Evolutionary conservation across 1,140 invertebrate genomes (phyloP).

Genomic region (Sipha flava): DNA sequence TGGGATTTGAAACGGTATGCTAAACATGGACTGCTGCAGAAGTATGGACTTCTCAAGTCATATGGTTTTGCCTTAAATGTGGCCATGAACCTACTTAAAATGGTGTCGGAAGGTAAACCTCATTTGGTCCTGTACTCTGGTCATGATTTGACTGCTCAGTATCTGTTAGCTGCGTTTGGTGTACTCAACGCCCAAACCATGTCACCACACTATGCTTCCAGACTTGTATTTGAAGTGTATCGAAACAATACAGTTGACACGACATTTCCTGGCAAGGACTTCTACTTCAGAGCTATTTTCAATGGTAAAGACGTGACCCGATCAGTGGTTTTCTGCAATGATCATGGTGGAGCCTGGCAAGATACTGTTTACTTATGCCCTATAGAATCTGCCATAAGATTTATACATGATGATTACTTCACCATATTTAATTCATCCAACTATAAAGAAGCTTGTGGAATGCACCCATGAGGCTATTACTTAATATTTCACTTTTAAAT

Average conservation of each 20-base stretch:
- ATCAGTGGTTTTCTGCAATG: slow-evolving; percentile 66
- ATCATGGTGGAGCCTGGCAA: slow-evolving; percentile 40
- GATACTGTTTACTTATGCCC: slow-evolving; percentile 52
- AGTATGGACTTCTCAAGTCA: slow-evolving; percentile 59
- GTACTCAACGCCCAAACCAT: slow-evolving; percentile 52
- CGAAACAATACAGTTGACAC: slow-evolving; percentile 38
- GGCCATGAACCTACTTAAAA: slow-evolving; percentile 65
- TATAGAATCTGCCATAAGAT: slow-evolving; percentile 73
- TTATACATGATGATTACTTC: slow-evolving; percentile 79
- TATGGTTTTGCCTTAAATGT: slow-evolving; percentile 70
- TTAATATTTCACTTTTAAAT: too few species aligned
- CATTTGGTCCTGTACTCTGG: slow-evolving; percentile 81
- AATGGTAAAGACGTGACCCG: slow-evolving; percentile 81
- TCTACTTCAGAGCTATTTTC: slow-evolving; percentile 71
- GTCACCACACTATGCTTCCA: slow-evolving; percentile 67
- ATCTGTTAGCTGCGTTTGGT: slow-evolving; percentile 68
- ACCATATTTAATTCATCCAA: slow-evolving; percentile 67
- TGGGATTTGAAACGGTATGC: slow-evolving; percentile 61
- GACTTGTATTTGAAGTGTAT: slow-evolving; percentile 67
- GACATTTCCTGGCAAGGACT: slow-evolving; percentile 45
- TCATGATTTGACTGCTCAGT: slow-evolving; percentile 81
- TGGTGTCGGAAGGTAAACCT: slow-evolving; percentile 65
- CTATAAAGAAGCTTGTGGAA: slow-evolving; percentile 70
- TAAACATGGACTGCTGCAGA: slow-evolving; percentile 55
- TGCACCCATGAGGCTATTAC: slow-evolving; percentile 37